Base-by-base conservation (phyloP, 2,113 vertebrate genomes). In the Tachuris rubrigastra region DNA sequence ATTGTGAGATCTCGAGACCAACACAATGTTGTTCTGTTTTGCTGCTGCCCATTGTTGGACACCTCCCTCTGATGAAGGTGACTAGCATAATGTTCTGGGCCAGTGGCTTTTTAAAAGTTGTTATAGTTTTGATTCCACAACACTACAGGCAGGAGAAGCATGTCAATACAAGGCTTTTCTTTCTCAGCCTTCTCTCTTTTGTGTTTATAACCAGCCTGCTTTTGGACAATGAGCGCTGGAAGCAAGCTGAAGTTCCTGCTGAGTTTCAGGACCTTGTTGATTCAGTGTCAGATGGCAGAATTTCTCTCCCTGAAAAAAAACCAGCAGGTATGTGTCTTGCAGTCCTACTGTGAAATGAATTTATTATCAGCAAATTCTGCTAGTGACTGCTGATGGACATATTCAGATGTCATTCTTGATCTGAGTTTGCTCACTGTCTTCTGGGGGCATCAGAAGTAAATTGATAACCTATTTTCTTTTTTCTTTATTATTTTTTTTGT, bases 191-290 rank as follows among this genome's bases (percentile, higher is more conserved):
- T 37, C 21, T 95, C 91, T 80, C 21, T 69, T 85, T 88, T 96
- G 60, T 90, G 60, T 97, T 81, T 85, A 8, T 77, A 56, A 96
- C 90, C 72, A 99, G 99, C 96, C 98, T 99, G 25, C 98, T 99
- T 71, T 93, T 99, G 96, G 99, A 99, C 89, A 99, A 99, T 2
- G 99, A 99, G 92, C 98, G 99, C 59, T 99, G 99, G 99, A 99
- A 99, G 68, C 99, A 99, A 97, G 99, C 99, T 4, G 99, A 99
- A 85, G 99, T 99, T 90, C 99, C 99, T 10, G 98, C 98, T 0
- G 99, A 99, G 97, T 99, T 99, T 94, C 99, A 99, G 98, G 98
- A 99, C 91, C 98, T 99, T 59, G 99, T 99, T 4, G 98, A 99
- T 98, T 99, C 98, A 3, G 98, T 99, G 81, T 98, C 99, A 44